A percentile compares a stretch with the other conserved stretches of the same genome.
These are phyloP conservation scores for Phalacrocorax brasilianus DNA, from an alignment of 2,113 vertebrate species.

Conservation along the genomic window DNA sequence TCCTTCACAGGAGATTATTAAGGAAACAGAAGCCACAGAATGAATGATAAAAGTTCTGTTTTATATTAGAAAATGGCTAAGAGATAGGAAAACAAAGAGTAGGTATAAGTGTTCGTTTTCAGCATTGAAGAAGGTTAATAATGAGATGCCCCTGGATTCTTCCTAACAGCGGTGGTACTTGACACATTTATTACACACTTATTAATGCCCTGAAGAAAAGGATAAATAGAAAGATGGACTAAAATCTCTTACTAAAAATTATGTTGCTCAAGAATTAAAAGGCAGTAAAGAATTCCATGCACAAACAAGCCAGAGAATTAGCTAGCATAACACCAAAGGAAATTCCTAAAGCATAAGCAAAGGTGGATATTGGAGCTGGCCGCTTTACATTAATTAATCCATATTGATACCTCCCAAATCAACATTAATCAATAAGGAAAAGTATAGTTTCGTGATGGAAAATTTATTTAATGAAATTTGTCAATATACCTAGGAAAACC, in stretches of 20 bases:
- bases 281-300: background rate
- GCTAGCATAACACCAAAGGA: background rate
- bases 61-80: background rate
- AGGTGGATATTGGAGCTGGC: background rate
- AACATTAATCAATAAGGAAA: background rate
- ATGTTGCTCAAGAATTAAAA: background rate
- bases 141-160: background rate
- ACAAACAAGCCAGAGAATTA: background rate
- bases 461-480: background rate
- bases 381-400: background rate
- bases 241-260: background rate
- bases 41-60: background rate
- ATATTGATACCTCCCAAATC: background rate
- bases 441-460: background rate
- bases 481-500: background rate
- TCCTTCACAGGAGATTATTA: background rate
- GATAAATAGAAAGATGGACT: background rate
- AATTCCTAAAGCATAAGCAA: background rate
- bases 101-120: conserved; percentile 22
- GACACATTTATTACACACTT: conserved; percentile 8
- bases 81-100: conserved; percentile 13
- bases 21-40: background rate
- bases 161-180: background rate
- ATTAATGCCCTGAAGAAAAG: background rate
- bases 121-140: conserved; percentile 38